These are phyloP conservation scores for Amblyornis subalaris DNA, from an alignment of 2,113 vertebrate species.

Conservation along the genomic window DNA sequence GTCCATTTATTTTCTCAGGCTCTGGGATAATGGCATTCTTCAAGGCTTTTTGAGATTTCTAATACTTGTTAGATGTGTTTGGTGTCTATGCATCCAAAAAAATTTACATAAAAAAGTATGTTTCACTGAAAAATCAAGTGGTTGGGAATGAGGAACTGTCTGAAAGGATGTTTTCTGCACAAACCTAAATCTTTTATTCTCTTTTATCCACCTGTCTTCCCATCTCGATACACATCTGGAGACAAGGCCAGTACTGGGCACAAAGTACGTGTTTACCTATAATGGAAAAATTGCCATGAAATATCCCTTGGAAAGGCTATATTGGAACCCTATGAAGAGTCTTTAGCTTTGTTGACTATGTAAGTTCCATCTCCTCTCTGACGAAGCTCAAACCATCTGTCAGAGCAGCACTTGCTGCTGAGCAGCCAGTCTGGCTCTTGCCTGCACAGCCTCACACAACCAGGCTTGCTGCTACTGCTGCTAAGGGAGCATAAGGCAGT, in stretches of 20 bases:
- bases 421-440: neutral
- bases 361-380: neutral
- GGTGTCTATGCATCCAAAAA: neutral
- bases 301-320: neutral
- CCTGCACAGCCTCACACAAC: neutral
- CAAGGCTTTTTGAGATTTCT: neutral
- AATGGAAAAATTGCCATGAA: neutral
- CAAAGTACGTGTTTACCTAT: accelerated
- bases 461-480: neutral
- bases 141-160: neutral
- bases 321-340: neutral
- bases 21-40: neutral
- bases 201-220: neutral
- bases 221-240: neutral
- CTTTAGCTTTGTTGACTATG: neutral
- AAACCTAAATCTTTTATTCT: neutral
- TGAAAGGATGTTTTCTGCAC: neutral
- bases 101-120: neutral
- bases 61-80: neutral
- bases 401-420: neutral
- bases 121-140: neutral
- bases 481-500: neutral
- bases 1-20: neutral
- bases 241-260: neutral
- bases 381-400: neutral